Base-by-base conservation (phyloP, 2,888 invertebrate species). In the Erebia palarica region DNA sequence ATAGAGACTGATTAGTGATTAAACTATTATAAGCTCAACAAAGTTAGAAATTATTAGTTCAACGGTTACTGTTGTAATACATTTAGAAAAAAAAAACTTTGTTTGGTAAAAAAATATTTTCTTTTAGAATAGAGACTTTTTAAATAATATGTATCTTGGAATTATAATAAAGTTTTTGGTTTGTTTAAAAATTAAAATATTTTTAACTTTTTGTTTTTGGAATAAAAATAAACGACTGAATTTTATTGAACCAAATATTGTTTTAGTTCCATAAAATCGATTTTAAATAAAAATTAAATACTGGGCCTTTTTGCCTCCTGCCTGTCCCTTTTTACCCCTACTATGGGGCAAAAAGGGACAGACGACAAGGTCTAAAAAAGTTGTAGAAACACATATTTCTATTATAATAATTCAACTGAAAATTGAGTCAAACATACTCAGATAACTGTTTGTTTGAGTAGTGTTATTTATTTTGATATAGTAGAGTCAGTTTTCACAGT, bases 341-440 rank as follows among this genome's bases (percentile, higher is more conserved):
- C 60, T 60, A 68, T 68, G 68, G 49, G 67, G 68, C 59, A 57
- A 59, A 60, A 60, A 68, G 68, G 9, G 57, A 57, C 66, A 66
- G 57, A 58, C 14, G 47, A 66, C 58, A 44, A 66, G 18, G 36
- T 59, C 60, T 60, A 68, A n/a, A 68, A 60, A 68, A 51, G 14
- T 27, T 59, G 51, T 68, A 68, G n/a, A 49, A 60, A 60, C 21
- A 68, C 49, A 68, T 68, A 68, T 68, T 68, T 60, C 68, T 68
- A 68, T n/a, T 47, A 68, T 68, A 49, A 59, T 60, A 49, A 68
- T 49, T 60, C 51, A 51, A 60, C n/a, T 27, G 14, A 68, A 60
- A 68, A 68, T 68, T 51, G 49, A 51, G 59, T 59, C 16, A 49
- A 68, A 51, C 68, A 68, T 68, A 49, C 13, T 60, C 44, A 21